These are phyloP conservation scores for Polia nebulosa DNA, from an alignment of 2,888 invertebrate genomes.

Conservation along the genomic window DNA sequence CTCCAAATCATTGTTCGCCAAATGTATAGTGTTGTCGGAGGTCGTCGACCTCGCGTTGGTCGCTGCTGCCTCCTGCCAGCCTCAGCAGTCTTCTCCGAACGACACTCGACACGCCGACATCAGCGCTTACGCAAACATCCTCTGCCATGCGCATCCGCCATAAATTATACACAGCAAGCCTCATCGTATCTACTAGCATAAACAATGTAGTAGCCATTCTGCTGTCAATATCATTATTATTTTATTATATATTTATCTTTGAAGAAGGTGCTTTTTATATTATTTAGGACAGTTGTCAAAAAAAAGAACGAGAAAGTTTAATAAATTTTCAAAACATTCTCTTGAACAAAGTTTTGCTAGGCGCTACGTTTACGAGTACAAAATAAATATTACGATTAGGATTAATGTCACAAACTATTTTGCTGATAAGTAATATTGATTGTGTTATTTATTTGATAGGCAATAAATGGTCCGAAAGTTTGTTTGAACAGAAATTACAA, in stretches of 20 bases:
- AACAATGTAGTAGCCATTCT: slow-evolving; percentile 61
- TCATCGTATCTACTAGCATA: slow-evolving; percentile 61
- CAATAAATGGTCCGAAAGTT: neutral
- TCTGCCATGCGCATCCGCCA: slow-evolving; percentile 72
- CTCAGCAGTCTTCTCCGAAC: slow-evolving; percentile 83
- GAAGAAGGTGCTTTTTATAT: neutral
- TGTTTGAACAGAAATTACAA: neutral
- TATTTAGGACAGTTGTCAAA: too few relatives aligned
- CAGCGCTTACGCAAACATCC: slow-evolving; percentile 84
- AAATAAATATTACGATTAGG: slow-evolving; percentile 4
- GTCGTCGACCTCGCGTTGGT: slow-evolving; percentile 84
- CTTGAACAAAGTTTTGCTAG: slow-evolving; percentile 1
- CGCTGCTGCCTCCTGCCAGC: slow-evolving; percentile 84
- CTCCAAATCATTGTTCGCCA: slow-evolving; percentile 91
- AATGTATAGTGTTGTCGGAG: slow-evolving; percentile 88
- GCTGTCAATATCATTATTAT: slow-evolving; percentile 15
- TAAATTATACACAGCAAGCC: slow-evolving; percentile 60
- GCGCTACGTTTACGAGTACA: neutral
- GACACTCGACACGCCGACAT: slow-evolving; percentile 85
- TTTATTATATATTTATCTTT: slow-evolving; percentile 2
- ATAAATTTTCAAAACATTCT: slow-evolving; percentile 15
- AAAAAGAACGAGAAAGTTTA: slow-evolving; percentile 39
- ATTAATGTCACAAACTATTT: neutral
- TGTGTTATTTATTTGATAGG: neutral
- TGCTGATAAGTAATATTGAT: neutral